phyloP scores from a whole-genome alignment of 2,113 vertebrate species.

The Nothoprocta pentlandii region DNA sequence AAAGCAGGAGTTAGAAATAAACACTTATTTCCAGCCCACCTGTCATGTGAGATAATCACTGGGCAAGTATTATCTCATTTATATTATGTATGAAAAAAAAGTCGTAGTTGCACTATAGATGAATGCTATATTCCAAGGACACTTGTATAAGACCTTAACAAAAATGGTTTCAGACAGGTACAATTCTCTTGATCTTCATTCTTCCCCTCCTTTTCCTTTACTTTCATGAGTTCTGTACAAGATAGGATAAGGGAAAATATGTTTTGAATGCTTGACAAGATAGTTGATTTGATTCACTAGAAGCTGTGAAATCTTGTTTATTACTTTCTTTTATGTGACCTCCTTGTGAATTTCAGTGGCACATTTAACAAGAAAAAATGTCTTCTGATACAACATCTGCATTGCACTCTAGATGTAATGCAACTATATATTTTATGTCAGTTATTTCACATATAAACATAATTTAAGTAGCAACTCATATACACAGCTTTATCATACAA shows the following conservation, averaged over 20 bases:
- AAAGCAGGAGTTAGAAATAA: neutral
- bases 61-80: neutral
- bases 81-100: neutral
- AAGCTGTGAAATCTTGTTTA: neutral
- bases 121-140: neutral
- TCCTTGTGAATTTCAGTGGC: constrained; percentile 20
- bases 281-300: constrained; percentile 3
- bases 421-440: neutral
- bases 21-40: neutral
- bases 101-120: neutral
- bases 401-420: neutral
- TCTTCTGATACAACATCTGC: neutral
- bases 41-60: neutral
- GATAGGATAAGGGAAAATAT: neutral
- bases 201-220: neutral
- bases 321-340: neutral
- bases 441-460: neutral
- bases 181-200: neutral
- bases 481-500: neutral
- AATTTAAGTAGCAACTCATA: neutral
- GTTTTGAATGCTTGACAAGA: neutral
- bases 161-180: neutral
- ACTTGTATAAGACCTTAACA: neutral
- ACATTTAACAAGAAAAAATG: neutral
- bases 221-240: neutral